phyloP scores from a whole-genome alignment of 2,888 invertebrate species.

The Eristalis pertinax region DNA sequence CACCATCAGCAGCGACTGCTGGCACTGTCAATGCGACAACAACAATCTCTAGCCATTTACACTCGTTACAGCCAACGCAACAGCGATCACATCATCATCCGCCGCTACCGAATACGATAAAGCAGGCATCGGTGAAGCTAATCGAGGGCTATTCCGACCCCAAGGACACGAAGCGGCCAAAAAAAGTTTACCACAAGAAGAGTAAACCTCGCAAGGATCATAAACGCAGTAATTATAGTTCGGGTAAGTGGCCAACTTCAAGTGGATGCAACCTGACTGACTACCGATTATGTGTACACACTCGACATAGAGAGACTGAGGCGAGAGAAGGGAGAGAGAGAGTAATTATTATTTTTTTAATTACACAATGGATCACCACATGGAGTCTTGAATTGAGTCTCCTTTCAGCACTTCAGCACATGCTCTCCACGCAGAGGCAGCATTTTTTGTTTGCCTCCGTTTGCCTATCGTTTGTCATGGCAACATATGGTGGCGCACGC shows the following conservation, averaged over 20 bases:
- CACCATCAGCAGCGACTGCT: conserved; percentile 73
- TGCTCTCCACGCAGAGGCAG: background rate
- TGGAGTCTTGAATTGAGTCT: conserved; percentile 24
- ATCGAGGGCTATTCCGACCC: conserved; percentile 81
- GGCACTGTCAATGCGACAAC: conserved; percentile 68
- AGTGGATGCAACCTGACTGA: conserved; percentile 69
- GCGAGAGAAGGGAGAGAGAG: background rate
- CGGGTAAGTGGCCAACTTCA: conserved; percentile 78
- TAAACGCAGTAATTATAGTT: conserved; percentile 79
- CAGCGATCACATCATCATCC: conserved; percentile 74
- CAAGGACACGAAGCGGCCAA: conserved; percentile 80
- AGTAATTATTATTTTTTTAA: conserved; percentile 38
- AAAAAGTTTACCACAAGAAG: conserved; percentile 80
- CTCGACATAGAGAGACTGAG: background rate
- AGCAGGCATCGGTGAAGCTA: conserved; percentile 80
- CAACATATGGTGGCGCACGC: conserved; percentile 48
- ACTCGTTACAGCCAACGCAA: conserved; percentile 75
- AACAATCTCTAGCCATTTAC: conserved; percentile 74
- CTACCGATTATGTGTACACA: conserved; percentile 41
- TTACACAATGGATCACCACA: conserved; percentile 47
- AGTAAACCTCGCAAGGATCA: conserved; percentile 77
- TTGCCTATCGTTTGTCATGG: conserved; percentile 17
- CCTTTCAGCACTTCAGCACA: background rate
- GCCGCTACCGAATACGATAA: conserved; percentile 78
- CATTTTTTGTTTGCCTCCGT: background rate